These are phyloP conservation scores for Romanogobio albipinnatus DNA, from an alignment of 2,113 vertebrate species.

Conservation along the genomic window DNA sequence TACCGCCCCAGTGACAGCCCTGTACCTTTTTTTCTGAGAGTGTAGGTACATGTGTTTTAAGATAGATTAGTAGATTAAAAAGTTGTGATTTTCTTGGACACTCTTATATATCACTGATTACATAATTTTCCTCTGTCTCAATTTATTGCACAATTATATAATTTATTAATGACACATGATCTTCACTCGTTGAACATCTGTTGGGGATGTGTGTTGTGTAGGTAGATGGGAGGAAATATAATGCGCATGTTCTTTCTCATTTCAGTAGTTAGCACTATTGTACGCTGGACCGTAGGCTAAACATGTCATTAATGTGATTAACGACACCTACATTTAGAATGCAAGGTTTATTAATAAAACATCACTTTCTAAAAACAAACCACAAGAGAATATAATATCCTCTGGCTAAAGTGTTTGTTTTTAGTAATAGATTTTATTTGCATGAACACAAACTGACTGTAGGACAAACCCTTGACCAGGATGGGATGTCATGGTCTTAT, in stretches of 20 bases:
- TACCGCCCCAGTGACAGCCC: too few species aligned
- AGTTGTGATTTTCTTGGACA: neutral
- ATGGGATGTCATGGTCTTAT: constrained; percentile 11
- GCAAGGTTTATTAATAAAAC: neutral
- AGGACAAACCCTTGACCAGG: neutral
- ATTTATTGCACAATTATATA: neutral
- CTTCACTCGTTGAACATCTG: neutral
- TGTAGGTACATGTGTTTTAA: too few species aligned
- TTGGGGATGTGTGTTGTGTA: neutral
- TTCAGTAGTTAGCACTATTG: constrained; percentile 5
- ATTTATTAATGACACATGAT: neutral
- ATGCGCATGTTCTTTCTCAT: neutral
- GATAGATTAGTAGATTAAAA: too few species aligned
- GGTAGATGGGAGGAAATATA: neutral
- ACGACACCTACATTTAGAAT: constrained; percentile 3
- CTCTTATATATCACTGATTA: neutral
- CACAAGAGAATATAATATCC: neutral
- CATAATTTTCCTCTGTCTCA: neutral
- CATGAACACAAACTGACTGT: constrained; percentile 12
- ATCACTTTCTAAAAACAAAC: neutral
- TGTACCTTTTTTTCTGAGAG: too few species aligned
- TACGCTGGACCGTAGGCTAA: constrained; percentile 11
- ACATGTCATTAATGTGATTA: constrained; percentile 8
- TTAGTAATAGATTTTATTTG: neutral
- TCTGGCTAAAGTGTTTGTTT: constrained; percentile 3